Evolutionary conservation across 2,113 vertebrate species (phyloP).

Genomic region (Xenopus tropicalis): DNA sequence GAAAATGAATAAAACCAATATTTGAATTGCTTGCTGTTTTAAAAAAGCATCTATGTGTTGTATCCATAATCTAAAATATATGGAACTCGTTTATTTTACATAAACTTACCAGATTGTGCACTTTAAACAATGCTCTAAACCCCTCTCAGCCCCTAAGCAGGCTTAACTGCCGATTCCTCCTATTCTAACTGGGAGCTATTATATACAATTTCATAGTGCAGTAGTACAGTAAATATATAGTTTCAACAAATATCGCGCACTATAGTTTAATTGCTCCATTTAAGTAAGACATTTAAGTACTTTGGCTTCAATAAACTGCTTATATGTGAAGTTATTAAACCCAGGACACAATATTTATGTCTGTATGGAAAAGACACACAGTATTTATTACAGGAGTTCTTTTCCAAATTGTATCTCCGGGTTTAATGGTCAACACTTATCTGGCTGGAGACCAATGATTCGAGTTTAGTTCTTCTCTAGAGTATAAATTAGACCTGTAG

Average conservation of each 20-base stretch:
- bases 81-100: neutral
- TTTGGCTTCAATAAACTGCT: conserved; percentile 29
- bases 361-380: conserved; percentile 34
- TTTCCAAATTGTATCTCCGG: conserved; percentile 39
- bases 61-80: no score
- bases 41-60: no score
- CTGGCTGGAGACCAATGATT: conserved; percentile 34
- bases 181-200: conserved; percentile 15
- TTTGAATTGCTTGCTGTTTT: no score
- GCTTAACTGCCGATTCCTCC: neutral
- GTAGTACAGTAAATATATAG: conserved; percentile 30
- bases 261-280: conserved; percentile 39
- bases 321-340: conserved; percentile 41
- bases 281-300: conserved; percentile 41
- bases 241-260: conserved; percentile 32
- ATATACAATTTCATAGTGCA: conserved; percentile 16
- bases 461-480: conserved; percentile 35
- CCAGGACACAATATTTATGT: conserved; percentile 39
- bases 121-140: conserved; percentile 3
- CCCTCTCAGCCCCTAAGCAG: neutral
- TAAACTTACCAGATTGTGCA: neutral
- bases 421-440: conserved; percentile 35
- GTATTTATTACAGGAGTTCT: conserved; percentile 38
- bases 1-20: no score
- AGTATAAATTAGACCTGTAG: conserved; percentile 38